Conservation (phyloP, 2,888 invertebrate genomes). For the Perdita meconis region DNA sequence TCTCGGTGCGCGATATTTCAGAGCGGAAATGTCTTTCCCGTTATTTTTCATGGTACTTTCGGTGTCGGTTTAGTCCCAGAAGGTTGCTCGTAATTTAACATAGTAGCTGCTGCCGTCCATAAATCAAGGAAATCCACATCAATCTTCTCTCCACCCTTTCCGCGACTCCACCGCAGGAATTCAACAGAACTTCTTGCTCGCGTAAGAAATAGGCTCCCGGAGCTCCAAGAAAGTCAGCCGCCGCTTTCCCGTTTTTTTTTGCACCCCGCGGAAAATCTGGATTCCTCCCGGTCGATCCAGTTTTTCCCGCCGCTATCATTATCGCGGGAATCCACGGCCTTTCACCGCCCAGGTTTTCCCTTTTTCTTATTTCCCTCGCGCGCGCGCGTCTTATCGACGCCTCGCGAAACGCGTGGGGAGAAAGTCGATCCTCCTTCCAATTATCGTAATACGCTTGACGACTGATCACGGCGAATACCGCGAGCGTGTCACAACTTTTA, state of each 20-base stretch:
- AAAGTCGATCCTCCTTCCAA: constrained; percentile 47
- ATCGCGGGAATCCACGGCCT: constrained; percentile 32
- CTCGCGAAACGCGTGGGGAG: constrained; percentile 26
- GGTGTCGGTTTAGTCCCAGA: no score
- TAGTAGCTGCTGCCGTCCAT: no score
- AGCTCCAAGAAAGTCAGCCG: constrained; percentile 23
- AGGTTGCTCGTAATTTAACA: no score
- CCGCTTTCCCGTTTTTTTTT: constrained; percentile 34
- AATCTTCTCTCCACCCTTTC: no score
- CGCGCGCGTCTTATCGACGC: constrained; percentile 30
- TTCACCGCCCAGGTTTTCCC: constrained; percentile 42
- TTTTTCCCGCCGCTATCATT: constrained; percentile 26
- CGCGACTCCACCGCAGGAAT: not conserved
- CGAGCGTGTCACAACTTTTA: not conserved
- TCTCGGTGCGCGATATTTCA: no score
- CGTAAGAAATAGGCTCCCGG: not conserved
- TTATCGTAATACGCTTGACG: constrained; percentile 25
- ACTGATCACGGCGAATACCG: constrained; percentile 5
- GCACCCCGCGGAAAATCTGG: constrained; percentile 31
- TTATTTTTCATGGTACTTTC: no score
- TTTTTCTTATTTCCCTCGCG: constrained; percentile 10
- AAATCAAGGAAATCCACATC: no score
- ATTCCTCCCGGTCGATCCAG: constrained; percentile 17
- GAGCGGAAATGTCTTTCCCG: no score
- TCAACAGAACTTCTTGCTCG: no score